A percentile compares a stretch with the other conserved stretches of the same genome.
phyloP scores from a whole-genome alignment of 2,113 vertebrate genomes.

The Sapayoa aenigma region DNA sequence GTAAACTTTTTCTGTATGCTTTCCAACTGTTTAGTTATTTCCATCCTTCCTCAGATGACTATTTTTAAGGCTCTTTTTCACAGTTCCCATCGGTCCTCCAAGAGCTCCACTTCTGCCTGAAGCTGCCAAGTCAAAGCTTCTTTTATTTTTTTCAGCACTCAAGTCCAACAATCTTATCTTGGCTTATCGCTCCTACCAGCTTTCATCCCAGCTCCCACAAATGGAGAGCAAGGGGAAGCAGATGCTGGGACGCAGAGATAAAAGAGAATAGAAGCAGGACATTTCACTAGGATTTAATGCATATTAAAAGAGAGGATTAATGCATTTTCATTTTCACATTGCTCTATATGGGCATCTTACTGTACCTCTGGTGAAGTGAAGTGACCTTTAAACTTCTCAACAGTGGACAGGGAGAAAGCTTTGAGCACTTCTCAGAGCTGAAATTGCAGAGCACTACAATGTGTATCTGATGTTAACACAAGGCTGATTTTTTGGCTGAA shows the following conservation, averaged over 20 bases:
- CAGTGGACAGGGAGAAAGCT: background rate
- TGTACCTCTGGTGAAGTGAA: background rate
- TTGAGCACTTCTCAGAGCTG: background rate
- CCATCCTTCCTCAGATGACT: background rate
- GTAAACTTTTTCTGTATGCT: background rate
- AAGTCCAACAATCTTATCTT: constrained; percentile 43
- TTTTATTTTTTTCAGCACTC: background rate
- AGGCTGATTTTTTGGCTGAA: background rate
- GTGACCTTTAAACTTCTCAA: constrained; percentile 27
- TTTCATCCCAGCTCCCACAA: background rate
- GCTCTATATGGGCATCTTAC: background rate
- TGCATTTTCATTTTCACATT: constrained; percentile 6
- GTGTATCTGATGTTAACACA: background rate
- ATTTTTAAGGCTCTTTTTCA: background rate
- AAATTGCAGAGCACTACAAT: background rate
- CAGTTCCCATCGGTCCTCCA: background rate
- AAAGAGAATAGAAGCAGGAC: constrained; percentile 27
- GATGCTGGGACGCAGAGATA: constrained; percentile 41
- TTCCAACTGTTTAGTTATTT: background rate
- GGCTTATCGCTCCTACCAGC: constrained; percentile 1
- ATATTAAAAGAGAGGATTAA: constrained; percentile 40
- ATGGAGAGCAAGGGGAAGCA: constrained; percentile 10
- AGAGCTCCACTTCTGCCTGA: constrained; percentile 2
- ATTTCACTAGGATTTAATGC: constrained; percentile 14
- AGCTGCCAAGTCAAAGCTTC: constrained; percentile 15